phyloP scores from a whole-genome alignment of 2,797 vertebrate genomes.

The Pseudochirops cupreus region DNA sequence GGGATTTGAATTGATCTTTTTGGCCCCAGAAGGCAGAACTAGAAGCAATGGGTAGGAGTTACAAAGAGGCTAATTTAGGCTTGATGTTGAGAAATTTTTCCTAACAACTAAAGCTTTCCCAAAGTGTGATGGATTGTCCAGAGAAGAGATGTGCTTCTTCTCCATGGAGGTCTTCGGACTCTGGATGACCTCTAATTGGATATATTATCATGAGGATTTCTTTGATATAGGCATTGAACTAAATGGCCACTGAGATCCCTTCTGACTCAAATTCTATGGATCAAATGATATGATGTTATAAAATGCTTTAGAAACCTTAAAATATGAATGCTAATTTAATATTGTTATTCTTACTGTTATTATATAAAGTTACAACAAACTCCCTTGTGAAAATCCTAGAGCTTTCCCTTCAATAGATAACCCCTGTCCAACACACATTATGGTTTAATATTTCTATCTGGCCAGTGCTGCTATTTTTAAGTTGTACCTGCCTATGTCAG shows the following conservation, averaged over 20 bases:
- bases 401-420: neutral
- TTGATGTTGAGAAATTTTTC: neutral
- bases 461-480: constrained; percentile 36
- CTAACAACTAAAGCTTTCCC: neutral
- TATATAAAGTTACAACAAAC: constrained; percentile 2
- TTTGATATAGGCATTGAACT: neutral
- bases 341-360: neutral
- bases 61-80: neutral
- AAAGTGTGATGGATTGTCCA: neutral
- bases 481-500: constrained; percentile 15
- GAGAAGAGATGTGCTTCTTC: neutral
- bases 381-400: neutral
- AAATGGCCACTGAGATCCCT: neutral
- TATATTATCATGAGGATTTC: neutral
- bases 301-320: neutral
- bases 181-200: neutral
- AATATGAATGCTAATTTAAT: neutral
- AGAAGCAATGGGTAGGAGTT: neutral
- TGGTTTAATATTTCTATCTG: neutral
- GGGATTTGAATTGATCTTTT: neutral
- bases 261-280: neutral
- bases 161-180: neutral
- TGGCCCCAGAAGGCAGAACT: neutral
- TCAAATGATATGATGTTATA: neutral
- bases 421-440: too few relatives aligned